Base-by-base conservation (phyloP, 2,113 vertebrate species). In the Dromaius novaehollandiae region DNA sequence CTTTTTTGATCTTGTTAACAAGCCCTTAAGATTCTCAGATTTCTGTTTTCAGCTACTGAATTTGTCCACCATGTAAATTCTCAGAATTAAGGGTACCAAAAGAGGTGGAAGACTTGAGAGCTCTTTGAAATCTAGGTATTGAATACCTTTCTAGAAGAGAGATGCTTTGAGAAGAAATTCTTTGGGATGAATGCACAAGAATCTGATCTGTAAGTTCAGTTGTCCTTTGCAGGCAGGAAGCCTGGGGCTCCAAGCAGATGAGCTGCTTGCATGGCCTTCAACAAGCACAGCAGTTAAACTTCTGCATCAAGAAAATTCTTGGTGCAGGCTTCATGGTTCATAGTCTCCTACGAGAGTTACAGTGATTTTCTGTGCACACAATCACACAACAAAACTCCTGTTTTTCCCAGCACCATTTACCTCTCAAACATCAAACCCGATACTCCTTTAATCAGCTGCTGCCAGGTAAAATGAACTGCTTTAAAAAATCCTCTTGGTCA, bases 161-260 rank as follows among this genome's bases (percentile, higher is more conserved):
- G 15, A 32, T 7, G 56, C 25, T 73, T 32, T 34, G 34, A 88
- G 48, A 55, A 7, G 24, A 9, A 17, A 7, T 21, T 17, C 12
- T 10, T 21, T 26, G 38, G 58, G 17, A 21, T 38, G 66, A 58
- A 19, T 3, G 3, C 16, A 14, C 60, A 48, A 40, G 32, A 56
- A 34, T 11, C n/a, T 9, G 36, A 8, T 0, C 1, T 21, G 15
- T 40, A 69, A 32, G 50, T 8, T 46, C 3, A 32, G 26, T 21
- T 56, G 70, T 4, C 20, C 7, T 17, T 28, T 69, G 22, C 5
- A 3, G 32, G 8, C 34, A 20, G 0, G 7, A 8, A 14, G 14
- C 15, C 76, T 32, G 14, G 3, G 26, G 36, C 55, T 42, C 36
- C 1, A 0, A 60, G 26, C 3, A 7, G 58, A 3, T 0, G 19